Evolutionary conservation across 2,888 invertebrate genomes (phyloP).

Genomic region (Eumerus sabulonum): DNA sequence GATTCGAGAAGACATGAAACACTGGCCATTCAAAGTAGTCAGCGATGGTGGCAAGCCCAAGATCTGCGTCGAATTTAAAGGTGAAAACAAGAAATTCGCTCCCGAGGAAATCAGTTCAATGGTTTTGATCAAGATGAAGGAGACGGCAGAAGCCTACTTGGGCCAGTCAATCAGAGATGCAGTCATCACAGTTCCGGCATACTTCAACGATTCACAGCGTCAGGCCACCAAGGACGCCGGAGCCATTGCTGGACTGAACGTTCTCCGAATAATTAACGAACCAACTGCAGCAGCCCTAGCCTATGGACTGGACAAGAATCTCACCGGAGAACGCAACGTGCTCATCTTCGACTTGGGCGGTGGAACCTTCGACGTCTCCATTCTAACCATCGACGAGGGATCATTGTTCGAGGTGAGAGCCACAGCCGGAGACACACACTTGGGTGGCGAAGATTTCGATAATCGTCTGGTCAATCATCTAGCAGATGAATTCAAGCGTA

Average conservation of each 20-base stretch:
- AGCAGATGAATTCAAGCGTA: slow-evolving; percentile 90
- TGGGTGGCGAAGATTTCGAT: slow-evolving; percentile 94
- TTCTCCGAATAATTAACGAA: slow-evolving; percentile 1
- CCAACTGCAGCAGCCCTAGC: slow-evolving; percentile 83
- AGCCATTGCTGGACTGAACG: slow-evolving; percentile 73
- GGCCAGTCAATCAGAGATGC: background rate
- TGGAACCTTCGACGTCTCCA: slow-evolving; percentile 96
- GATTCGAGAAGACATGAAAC: slow-evolving; percentile 94
- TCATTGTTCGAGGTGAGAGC: slow-evolving; percentile 93
- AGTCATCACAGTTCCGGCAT: slow-evolving; percentile 1
- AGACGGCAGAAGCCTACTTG: slow-evolving; percentile 79
- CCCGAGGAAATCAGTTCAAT: slow-evolving; percentile 94
- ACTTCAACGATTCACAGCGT: slow-evolving; percentile 2
- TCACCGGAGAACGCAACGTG: slow-evolving; percentile 87
- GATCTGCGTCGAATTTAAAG: slow-evolving; percentile 90
- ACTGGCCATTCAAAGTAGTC: slow-evolving; percentile 93
- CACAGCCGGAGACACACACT: slow-evolving; percentile 94
- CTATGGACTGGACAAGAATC: slow-evolving; percentile 91
- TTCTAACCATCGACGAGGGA: slow-evolving; percentile 94
- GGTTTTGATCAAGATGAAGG: slow-evolving; percentile 95
- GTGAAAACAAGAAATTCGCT: slow-evolving; percentile 90
- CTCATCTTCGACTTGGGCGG: slow-evolving; percentile 82
- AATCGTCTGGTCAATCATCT: slow-evolving; percentile 92
- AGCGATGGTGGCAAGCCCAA: slow-evolving; percentile 88
- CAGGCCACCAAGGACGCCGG: background rate